Conservation (phyloP, 2,797 vertebrate genomes). For the Rhyacichthys aspro region DNA sequence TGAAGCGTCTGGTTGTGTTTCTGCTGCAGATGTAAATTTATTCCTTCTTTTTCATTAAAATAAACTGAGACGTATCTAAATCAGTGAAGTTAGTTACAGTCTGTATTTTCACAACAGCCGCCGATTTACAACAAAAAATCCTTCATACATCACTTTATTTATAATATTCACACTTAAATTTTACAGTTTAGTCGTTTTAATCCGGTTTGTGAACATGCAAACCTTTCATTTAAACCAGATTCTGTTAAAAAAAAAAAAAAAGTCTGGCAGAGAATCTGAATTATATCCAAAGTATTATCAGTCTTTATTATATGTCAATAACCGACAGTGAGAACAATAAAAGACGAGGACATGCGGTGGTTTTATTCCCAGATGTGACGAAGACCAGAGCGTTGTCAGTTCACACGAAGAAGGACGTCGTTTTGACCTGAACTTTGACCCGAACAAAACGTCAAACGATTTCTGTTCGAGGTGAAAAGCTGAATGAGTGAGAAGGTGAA, state of each 20-base stretch:
- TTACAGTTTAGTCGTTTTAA: no score
- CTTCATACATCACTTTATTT: slow-evolving; percentile 39
- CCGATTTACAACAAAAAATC: slow-evolving; percentile 58
- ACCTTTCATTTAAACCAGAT: not conserved
- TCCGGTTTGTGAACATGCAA: slow-evolving; percentile 6
- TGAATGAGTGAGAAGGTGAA: no score
- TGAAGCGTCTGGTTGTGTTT: not conserved
- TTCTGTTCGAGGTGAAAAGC: no score
- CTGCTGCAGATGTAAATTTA: slow-evolving; percentile 78
- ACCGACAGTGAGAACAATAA: not conserved
- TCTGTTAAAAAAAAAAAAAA: no score
- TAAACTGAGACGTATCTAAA: slow-evolving; percentile 79
- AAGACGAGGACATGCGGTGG: not conserved
- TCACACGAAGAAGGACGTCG: not conserved
- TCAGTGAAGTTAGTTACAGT: slow-evolving; percentile 66
- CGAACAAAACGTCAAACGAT: no score
- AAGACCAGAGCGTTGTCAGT: no score
- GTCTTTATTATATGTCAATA: not conserved
- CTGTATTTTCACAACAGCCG: slow-evolving; percentile 72
- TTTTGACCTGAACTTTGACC: no score
- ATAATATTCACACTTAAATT: slow-evolving; percentile 46
- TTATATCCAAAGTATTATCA: no score
- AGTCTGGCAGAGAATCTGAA: no score
- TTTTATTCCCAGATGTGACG: no score
- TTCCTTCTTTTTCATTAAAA: slow-evolving; percentile 82